A percentile compares a stretch with the other conserved stretches of the same genome.
Evolutionary conservation across 2,888 invertebrate species (phyloP).

Genomic region (Meandrusa payeni): DNA sequence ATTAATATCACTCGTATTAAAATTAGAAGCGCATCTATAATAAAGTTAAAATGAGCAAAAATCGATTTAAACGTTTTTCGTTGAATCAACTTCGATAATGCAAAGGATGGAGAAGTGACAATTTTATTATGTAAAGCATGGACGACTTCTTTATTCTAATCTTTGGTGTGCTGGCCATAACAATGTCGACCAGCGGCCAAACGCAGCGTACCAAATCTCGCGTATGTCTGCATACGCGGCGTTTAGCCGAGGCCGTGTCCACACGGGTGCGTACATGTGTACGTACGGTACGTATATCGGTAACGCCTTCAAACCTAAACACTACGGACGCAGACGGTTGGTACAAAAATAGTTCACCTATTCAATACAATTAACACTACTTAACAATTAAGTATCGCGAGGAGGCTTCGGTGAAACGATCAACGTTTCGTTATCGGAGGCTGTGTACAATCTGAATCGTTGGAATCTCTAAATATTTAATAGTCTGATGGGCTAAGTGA

Average conservation of each 20-base stretch:
- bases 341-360: conserved; percentile 81
- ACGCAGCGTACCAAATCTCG: conserved; percentile 35
- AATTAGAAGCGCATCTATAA: conserved; percentile 55
- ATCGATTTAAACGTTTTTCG: conserved; percentile 34
- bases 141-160: conserved; percentile 67
- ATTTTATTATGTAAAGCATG: conserved; percentile 47
- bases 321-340: conserved; percentile 71
- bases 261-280: conserved; percentile 56
- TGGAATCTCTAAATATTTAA: not conserved
- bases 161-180: conserved; percentile 76
- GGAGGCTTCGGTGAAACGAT: conserved; percentile 48
- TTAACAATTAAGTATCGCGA: conserved; percentile 76
- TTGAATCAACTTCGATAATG: conserved; percentile 37
- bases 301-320: conserved; percentile 66
- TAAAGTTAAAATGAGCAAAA: conserved; percentile 57
- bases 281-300: conserved; percentile 57
- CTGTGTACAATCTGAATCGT: conserved; percentile 1
- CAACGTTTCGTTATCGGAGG: not conserved
- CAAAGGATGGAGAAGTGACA: conserved; percentile 44
- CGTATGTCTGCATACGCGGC: conserved; percentile 33
- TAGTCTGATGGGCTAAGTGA: conserved; percentile 3
- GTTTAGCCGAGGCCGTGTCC: conserved; percentile 46
- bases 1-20: conserved; percentile 49
- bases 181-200: conserved; percentile 51
- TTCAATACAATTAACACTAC: conserved; percentile 77